Base-by-base conservation (phyloP, 2,113 vertebrate species). In the Micromys minutus region DNA sequence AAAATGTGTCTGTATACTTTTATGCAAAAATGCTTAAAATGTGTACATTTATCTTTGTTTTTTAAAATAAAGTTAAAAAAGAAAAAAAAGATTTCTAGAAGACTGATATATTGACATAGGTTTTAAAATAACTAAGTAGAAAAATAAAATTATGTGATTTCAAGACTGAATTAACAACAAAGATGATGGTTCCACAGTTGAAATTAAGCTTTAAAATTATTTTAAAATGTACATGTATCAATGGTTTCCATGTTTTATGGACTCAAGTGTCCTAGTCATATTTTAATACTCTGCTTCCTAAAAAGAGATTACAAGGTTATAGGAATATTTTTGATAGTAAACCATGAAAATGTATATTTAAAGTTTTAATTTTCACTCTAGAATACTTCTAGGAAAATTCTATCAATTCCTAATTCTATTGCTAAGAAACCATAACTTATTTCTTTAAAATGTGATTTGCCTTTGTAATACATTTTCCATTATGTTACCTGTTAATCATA, bases 401-500 rank as follows among this genome's bases (percentile, higher is more conserved):
- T 7, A 77, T 75, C 65, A 93, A 45, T 47, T 92, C 36, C 55
- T 94, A 75, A 88, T 81, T 93, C 45, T 81, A 15, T 83, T 96
- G 72, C 65, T 95, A 76, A 92, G 65, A 29, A 95, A 57, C 36
- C 34, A 85, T 21, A 88, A 71, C 87, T 93, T 88, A 96, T 91
- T 95, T 93, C 17, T 57, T 5, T 95, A 89, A 96, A 96, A 91
- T 83, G 13, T 75, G 47, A 95, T 83, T 90, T 92, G 89, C 86
- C 36, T 89, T 86, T 86, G 7, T 90, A 94, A 88, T 81, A 74
- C 12, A 89, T 92, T 91, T 92, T 89, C 39, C 39, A 96, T 57
- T 63, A 83, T n/a, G 55, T 75, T 92, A 47, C 29, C 16, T 96
- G 93, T 96, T 95, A 96, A 83, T 96, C 90, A 92, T 34, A 95